Evolutionary conservation across 2,888 invertebrate genomes (phyloP).

Genomic region (Marasmarcha lunaedactyla): DNA sequence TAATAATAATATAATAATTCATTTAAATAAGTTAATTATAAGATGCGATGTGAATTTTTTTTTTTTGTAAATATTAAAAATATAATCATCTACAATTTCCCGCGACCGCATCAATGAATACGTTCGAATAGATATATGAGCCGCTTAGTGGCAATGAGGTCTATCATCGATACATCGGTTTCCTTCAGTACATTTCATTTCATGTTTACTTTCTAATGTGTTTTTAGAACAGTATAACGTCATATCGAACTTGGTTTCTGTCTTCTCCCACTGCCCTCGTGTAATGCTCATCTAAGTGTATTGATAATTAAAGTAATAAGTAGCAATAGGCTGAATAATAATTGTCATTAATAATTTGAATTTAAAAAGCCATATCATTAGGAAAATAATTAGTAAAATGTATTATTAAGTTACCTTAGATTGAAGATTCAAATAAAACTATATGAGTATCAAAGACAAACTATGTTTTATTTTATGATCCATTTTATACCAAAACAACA

Average conservation of each 20-base stretch:
- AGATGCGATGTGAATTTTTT: too few species aligned
- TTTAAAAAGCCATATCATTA: constrained; percentile 50
- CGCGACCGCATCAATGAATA: too few species aligned
- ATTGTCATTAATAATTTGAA: neutral
- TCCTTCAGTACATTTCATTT: too few species aligned
- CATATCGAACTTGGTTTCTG: too few species aligned
- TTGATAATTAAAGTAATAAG: neutral
- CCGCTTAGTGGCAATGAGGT: too few species aligned
- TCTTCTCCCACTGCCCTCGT: constrained; percentile 25
- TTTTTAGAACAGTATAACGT: too few species aligned
- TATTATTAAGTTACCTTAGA: constrained; percentile 55
- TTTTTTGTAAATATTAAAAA: too few species aligned
- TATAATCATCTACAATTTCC: too few species aligned
- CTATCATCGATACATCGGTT: too few species aligned
- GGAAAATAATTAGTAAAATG: constrained; percentile 30
- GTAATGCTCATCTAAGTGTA: neutral
- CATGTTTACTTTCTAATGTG: too few species aligned
- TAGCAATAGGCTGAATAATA: too few species aligned
- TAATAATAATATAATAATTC: neutral
- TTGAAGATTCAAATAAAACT: constrained; percentile 6
- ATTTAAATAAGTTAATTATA: constrained; percentile 8
- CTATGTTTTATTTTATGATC: neutral
- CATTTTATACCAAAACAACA: neutral
- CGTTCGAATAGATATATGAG: too few species aligned
- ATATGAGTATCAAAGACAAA: constrained; percentile 4